phyloP scores from a whole-genome alignment of 2,888 invertebrate genomes.

The Himalopsyche japonica region DNA sequence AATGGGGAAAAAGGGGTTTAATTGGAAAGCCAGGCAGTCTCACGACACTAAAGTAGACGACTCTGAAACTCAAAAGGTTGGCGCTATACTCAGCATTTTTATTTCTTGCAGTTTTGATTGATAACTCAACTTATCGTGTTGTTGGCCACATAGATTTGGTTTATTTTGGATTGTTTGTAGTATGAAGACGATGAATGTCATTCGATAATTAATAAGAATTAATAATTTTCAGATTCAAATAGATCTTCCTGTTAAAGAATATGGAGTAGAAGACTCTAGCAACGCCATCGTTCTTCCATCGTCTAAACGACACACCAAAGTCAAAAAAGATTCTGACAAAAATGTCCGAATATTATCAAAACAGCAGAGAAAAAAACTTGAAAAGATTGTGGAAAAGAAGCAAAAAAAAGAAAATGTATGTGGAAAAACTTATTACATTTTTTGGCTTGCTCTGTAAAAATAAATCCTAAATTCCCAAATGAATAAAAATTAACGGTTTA shows the following conservation, averaged over 20 bases:
- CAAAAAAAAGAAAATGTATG: constrained; percentile 87
- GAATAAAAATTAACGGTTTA: too few species aligned
- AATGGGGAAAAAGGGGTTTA: constrained; percentile 76
- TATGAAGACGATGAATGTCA: too few species aligned
- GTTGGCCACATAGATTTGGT: neutral
- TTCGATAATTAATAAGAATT: too few species aligned
- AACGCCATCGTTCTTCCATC: constrained; percentile 84
- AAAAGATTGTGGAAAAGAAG: constrained; percentile 86
- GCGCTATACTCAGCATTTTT: neutral
- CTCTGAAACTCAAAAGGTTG: constrained; percentile 68
- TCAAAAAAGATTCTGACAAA: constrained; percentile 60
- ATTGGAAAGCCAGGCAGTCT: constrained; percentile 74
- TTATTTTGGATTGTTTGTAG: constrained; percentile 39
- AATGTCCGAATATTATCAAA: constrained; percentile 78
- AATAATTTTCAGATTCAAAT: constrained; percentile 64
- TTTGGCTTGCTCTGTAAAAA: too few species aligned
- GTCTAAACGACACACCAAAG: constrained; percentile 76
- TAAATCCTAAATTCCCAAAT: too few species aligned
- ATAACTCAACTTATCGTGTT: constrained; percentile 7
- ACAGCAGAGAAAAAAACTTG: constrained; percentile 82
- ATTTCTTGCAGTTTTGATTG: neutral
- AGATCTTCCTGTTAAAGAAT: constrained; percentile 63
- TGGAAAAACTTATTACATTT: constrained; percentile 28
- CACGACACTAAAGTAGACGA: constrained; percentile 73
- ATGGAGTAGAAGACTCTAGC: constrained; percentile 68